phyloP scores from a whole-genome alignment of 1,140 invertebrate genomes.

The Pissodes strobi region DNA sequence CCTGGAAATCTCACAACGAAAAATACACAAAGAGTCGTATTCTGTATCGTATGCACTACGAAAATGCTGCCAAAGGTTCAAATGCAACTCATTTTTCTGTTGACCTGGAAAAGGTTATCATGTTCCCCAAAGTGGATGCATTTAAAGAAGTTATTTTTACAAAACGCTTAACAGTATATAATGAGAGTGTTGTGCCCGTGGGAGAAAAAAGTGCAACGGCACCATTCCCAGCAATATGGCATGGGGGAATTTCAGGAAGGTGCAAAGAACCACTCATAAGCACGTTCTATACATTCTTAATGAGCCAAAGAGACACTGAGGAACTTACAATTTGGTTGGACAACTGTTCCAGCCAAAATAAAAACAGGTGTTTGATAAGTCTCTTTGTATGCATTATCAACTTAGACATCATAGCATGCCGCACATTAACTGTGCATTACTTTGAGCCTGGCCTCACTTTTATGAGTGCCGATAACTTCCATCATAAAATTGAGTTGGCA shows the following conservation, averaged over 20 bases:
- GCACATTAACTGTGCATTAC: neutral
- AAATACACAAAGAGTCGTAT: neutral
- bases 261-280: neutral
- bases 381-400: neutral
- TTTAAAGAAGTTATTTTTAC: neutral
- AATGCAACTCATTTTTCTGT: conserved; percentile 5
- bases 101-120: conserved; percentile 2
- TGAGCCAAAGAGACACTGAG: neutral
- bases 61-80: neutral
- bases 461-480: neutral
- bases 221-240: neutral
- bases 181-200: neutral
- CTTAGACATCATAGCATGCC: neutral
- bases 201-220: neutral
- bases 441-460: neutral
- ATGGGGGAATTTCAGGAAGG: neutral
- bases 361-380: too few species aligned
- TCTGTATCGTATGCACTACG: neutral
- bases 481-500: neutral
- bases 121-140: neutral
- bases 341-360: too few species aligned
- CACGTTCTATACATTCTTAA: neutral
- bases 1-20: neutral
- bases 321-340: neutral
- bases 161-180: neutral